Percentiles rank a stretch among this genome's conserved stretches.
Evolutionary conservation across 2,888 invertebrate genomes (phyloP).

Genomic region (Mesoligia furuncula): DNA sequence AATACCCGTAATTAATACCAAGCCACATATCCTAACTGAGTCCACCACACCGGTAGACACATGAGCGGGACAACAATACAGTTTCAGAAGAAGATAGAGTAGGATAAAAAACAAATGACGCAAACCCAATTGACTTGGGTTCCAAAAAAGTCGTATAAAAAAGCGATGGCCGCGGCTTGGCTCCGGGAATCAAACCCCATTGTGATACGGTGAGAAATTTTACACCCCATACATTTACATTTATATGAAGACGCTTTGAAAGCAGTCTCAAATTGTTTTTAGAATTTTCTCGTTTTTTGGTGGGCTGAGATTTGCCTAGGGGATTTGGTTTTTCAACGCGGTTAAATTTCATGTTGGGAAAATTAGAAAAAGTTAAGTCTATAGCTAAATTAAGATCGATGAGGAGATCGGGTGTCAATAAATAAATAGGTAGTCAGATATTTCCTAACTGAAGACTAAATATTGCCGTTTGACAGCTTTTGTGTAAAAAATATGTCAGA

Average conservation of each 20-base stretch:
- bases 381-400: too few species aligned
- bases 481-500: background rate
- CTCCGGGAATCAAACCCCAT: conserved; percentile 77
- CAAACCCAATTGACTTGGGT: conserved; percentile 67
- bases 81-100: conserved; percentile 39
- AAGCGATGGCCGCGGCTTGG: conserved; percentile 63
- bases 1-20: conserved; percentile 57
- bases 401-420: too few species aligned
- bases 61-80: conserved; percentile 34
- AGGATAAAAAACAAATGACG: conserved; percentile 62
- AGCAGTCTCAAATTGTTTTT: conserved; percentile 66
- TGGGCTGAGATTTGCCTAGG: conserved; percentile 17
- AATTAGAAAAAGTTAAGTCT: background rate
- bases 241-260: conserved; percentile 80
- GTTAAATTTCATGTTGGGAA: background rate
- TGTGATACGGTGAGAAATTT: conserved; percentile 77
- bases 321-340: background rate
- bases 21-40: conserved; percentile 56
- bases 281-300: conserved; percentile 47
- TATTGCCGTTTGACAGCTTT: background rate
- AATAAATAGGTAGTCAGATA: background rate
- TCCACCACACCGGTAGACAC: conserved; percentile 45
- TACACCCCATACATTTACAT: conserved; percentile 80
- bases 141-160: conserved; percentile 69
- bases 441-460: background rate